Evolutionary conservation across 2,113 vertebrate species (phyloP), one percentile per base, ranked within the genome.

Genomic region (Alligator sinensis): DNA sequence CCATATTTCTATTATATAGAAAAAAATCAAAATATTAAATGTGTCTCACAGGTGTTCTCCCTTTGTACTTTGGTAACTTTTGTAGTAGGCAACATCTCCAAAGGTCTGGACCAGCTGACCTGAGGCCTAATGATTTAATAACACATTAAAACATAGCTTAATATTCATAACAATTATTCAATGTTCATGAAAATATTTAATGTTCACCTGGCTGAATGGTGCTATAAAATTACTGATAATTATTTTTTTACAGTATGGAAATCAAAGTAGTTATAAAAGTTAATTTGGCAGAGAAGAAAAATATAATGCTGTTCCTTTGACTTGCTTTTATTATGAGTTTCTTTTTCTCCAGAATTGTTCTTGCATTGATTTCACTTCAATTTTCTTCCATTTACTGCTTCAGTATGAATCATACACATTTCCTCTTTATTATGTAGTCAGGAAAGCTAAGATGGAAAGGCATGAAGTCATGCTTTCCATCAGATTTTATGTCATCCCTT

Each of bases 171-270:
- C 7, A 47, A 47, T 47, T 47, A 47, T 47, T 47, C 47, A 47
- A 47, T 47, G 47, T 47, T 47, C 47, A 47, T 47, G n/a, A 24
- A 90, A 95, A 94, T 76, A 16, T 59, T 77, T 74, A 88, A 74
- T 47, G 47, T 47, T 47, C 47, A 47, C 47, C 47, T 47, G 47
- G 47, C 61, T 80, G 34, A 68, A 86, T 17, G 8, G 61, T 80
- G 77, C 79, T 85, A 61, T 80, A 77, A 93, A 95, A 88, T 28
- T 61, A 90, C 72, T 77, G 72, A 80, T 81, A 84, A 93, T 82
- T 87, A 82, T 74, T 84, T 75, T 80, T 6, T 81, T 63, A 79
- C 63, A 77, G 59, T 59, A 66, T 12, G 64, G 54, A 22, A 18
- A 82, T 1, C 64, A 38, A 28, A 28, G 84, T 86, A 74, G 47